Evolutionary conservation across 2,797 vertebrate genomes (phyloP).

Genomic region (Poeciliopsis paucimaculata): DNA sequence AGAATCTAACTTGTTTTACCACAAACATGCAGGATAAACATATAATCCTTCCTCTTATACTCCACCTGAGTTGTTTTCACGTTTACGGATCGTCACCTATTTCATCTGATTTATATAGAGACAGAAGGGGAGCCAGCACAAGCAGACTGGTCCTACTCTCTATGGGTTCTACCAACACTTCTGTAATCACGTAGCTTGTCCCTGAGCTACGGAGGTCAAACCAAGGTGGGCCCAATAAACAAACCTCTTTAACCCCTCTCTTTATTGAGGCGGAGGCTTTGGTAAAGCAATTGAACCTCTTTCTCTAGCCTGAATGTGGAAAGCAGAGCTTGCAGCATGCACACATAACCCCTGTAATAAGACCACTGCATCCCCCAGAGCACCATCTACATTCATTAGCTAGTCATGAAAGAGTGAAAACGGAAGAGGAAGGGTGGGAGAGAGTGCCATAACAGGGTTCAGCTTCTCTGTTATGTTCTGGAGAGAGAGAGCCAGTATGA

Average conservation of each 20-base stretch:
- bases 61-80: conserved; percentile 37
- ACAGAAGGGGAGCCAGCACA: conserved; percentile 19
- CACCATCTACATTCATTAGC: conserved; percentile 79
- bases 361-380: conserved; percentile 70
- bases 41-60: conserved; percentile 45
- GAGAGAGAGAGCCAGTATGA: conserved; percentile 27
- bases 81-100: conserved; percentile 42
- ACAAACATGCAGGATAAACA: conserved; percentile 55
- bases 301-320: conserved; percentile 58
- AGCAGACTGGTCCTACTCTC: conserved; percentile 44
- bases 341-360: conserved; percentile 66
- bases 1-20: conserved; percentile 46
- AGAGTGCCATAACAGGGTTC: conserved; percentile 22
- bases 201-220: conserved; percentile 77
- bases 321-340: conserved; percentile 34
- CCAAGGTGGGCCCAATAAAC: conserved; percentile 83
- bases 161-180: conserved; percentile 60
- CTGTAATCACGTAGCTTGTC: conserved; percentile 78
- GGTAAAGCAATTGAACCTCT: conserved; percentile 74
- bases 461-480: conserved; percentile 19
- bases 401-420: conserved; percentile 71
- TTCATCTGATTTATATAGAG: conserved; percentile 74
- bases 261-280: conserved; percentile 74
- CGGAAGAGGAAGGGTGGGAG: conserved; percentile 36
- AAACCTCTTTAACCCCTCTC: conserved; percentile 83